A percentile compares a stretch with the other conserved stretches of the same genome.
phyloP scores from a whole-genome alignment of 2,888 invertebrate species.

The Melangyna quadrimaculata region DNA sequence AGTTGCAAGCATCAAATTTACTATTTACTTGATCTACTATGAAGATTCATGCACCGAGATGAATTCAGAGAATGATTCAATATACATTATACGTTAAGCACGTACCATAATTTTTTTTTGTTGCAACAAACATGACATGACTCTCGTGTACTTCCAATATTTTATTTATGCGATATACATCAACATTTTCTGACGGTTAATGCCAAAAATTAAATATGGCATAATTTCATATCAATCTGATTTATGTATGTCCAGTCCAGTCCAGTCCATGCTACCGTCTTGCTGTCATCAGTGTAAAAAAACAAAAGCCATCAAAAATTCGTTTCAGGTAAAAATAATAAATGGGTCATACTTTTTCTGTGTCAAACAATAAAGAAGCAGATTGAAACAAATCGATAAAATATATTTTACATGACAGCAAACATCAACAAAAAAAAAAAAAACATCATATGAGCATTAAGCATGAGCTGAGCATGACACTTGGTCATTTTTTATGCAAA shows the following conservation, averaged over 20 bases:
- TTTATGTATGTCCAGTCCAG: slow-evolving; percentile 39
- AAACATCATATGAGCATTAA: no score
- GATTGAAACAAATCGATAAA: slow-evolving; percentile 21
- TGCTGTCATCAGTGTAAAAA: background rate
- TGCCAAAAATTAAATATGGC: slow-evolving; percentile 6
- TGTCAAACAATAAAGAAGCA: slow-evolving; percentile 29
- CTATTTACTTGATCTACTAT: no score
- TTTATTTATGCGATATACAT: background rate
- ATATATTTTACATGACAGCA: slow-evolving; percentile 61
- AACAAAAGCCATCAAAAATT: slow-evolving; percentile 37
- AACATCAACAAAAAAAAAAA: slow-evolving; percentile 32
- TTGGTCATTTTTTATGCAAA: slow-evolving; percentile 60
- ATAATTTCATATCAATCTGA: slow-evolving; percentile 40
- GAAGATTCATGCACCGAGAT: background rate
- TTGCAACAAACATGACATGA: background rate
- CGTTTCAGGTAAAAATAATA: slow-evolving; percentile 37
- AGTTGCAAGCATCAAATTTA: no score
- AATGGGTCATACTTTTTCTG: slow-evolving; percentile 66
- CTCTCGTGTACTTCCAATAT: background rate
- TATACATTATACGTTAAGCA: background rate
- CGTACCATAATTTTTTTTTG: background rate
- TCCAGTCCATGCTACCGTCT: background rate
- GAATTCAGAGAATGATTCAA: background rate
- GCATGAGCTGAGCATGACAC: slow-evolving; percentile 8
- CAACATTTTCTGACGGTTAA: background rate